phyloP scores from a whole-genome alignment of 2,888 invertebrate genomes.

The Papilio protenor region DNA sequence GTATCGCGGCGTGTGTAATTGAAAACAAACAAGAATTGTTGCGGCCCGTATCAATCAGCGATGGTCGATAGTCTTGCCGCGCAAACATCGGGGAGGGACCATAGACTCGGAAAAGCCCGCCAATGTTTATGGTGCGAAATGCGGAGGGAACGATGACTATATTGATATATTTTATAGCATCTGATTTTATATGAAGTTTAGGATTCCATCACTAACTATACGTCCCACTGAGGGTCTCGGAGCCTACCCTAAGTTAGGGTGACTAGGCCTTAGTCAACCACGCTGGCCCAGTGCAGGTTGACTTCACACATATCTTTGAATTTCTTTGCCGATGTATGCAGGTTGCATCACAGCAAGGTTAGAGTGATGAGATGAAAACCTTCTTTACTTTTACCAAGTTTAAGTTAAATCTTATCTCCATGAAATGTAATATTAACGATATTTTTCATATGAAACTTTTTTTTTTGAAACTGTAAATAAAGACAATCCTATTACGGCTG shows the following conservation, averaged over 20 bases:
- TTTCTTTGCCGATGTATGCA: no score
- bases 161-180: constrained; percentile 23
- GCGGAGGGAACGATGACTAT: constrained; percentile 2
- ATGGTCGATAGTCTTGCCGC: constrained; percentile 61
- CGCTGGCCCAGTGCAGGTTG: no score
- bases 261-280: no score
- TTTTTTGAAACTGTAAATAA: no score
- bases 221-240: no score
- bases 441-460: no score
- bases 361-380: neutral
- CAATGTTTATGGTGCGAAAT: constrained; percentile 4
- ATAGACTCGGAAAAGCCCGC: constrained; percentile 27
- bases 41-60: constrained; percentile 78
- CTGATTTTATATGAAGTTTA: neutral
- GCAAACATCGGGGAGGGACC: constrained; percentile 54
- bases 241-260: no score
- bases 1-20: constrained; percentile 69
- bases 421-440: no score
- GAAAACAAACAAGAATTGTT: constrained; percentile 81
- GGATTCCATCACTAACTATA: no score
- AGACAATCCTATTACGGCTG: no score
- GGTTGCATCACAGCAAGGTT: no score
- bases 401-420: neutral
- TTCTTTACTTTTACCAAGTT: neutral
- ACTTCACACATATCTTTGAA: no score